Conservation (phyloP, 2,113 vertebrate species). For the Semnopithecus entellus region DNA sequence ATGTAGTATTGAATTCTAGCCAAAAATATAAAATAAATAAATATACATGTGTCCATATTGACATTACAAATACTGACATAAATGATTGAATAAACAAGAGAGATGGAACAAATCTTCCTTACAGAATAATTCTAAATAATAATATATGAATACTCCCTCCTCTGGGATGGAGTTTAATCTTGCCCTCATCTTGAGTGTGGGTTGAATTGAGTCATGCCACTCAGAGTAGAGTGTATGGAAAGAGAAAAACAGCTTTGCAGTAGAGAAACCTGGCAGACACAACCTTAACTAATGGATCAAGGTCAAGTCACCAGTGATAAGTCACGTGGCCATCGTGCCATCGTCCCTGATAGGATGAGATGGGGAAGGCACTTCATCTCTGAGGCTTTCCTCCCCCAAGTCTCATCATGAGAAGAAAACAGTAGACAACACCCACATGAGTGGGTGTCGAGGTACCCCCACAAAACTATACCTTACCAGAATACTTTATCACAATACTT, state of each 20-base stretch:
- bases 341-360: no score
- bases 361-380: background rate
- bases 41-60: background rate
- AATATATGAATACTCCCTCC: no score
- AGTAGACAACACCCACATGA: no score
- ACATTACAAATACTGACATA: background rate
- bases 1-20: background rate
- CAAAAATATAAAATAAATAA: background rate
- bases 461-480: background rate
- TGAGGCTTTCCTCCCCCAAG: background rate
- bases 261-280: background rate
- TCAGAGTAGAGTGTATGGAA: background rate
- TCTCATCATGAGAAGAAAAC: background rate
- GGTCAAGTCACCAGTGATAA: background rate
- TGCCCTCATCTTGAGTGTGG: background rate
- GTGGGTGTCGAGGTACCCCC: background rate
- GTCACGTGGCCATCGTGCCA: accelerated
- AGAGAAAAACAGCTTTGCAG: background rate
- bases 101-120: background rate
- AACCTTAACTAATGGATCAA: no score
- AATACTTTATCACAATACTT: background rate
- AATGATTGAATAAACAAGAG: background rate
- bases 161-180: background rate
- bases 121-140: background rate
- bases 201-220: background rate